These are phyloP conservation scores for Endotricha flammealis DNA, from an alignment of 2,888 invertebrate genomes.

Conservation along the genomic window DNA sequence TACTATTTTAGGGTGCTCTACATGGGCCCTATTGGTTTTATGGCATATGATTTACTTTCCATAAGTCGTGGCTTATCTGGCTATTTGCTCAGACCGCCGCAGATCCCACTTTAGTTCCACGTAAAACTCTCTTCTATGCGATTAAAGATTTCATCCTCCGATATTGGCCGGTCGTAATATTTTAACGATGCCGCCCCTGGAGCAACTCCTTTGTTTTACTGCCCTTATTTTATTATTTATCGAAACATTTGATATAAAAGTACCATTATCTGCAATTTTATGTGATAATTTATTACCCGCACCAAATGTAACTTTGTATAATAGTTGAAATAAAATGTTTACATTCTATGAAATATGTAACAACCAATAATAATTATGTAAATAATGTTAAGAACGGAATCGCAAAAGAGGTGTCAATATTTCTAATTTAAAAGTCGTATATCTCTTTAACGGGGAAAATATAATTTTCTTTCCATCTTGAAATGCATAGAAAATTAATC, in stretches of 20 bases:
- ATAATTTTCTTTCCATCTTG: too few species aligned
- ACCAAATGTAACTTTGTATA: conserved; percentile 33
- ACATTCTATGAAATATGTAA: too few species aligned
- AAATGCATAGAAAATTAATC: too few species aligned
- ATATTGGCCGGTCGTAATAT: conserved; percentile 74
- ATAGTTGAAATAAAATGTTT: conserved; percentile 9
- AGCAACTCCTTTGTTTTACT: conserved; percentile 66
- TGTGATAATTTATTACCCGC: conserved; percentile 53
- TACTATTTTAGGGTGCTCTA: background rate
- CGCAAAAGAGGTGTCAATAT: too few species aligned
- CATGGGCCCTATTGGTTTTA: conserved; percentile 48
- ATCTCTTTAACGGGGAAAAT: too few species aligned
- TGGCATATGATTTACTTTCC: conserved; percentile 48
- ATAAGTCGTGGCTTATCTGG: conserved; percentile 48
- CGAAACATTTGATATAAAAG: conserved; percentile 68
- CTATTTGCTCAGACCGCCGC: conserved; percentile 41
- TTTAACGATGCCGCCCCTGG: conserved; percentile 64
- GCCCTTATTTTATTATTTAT: conserved; percentile 70
- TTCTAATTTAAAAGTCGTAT: too few species aligned
- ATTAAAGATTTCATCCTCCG: conserved; percentile 71
- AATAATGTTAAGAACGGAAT: too few species aligned
- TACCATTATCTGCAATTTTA: conserved; percentile 61
- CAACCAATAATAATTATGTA: too few species aligned
- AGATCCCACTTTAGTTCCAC: conserved; percentile 45
- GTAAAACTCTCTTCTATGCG: conserved; percentile 54